phyloP scores from a whole-genome alignment of 1,140 invertebrate genomes.

The Drosophila willistoni region DNA sequence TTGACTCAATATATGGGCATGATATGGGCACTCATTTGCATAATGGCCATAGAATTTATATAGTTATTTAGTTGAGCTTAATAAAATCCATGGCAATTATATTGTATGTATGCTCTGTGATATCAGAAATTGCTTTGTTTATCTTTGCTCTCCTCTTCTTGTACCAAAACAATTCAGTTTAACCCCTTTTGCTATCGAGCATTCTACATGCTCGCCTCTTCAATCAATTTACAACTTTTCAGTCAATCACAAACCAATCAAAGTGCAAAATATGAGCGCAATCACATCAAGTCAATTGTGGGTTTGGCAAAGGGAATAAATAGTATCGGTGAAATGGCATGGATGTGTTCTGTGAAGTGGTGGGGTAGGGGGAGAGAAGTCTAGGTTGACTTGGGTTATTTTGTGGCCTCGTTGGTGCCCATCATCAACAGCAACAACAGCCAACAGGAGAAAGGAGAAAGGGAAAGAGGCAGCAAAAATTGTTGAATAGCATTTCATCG shows the following conservation, averaged over 20 bases:
- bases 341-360: not conserved
- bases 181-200: not conserved
- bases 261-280: slow-evolving; percentile 62
- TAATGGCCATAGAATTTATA: no score
- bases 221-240: slow-evolving; percentile 76
- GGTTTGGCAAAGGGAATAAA: slow-evolving; percentile 13
- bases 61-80: no score
- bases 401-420: slow-evolving; percentile 63
- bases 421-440: slow-evolving; percentile 67
- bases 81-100: not conserved
- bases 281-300: slow-evolving; percentile 71
- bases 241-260: slow-evolving; percentile 70
- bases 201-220: not conserved
- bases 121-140: not conserved
- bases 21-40: no score
- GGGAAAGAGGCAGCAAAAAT: not conserved
- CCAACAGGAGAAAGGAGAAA: slow-evolving; percentile 36
- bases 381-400: slow-evolving; percentile 20
- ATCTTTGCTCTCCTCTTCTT: not conserved
- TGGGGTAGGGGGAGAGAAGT: not conserved
- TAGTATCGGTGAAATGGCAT: slow-evolving; percentile 1
- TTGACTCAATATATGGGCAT: no score
- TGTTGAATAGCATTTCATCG: slow-evolving; percentile 74
- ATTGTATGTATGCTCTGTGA: not conserved
- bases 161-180: no score